Evolutionary conservation across 2,888 invertebrate species (phyloP).

Genomic region (Cheilosia variabilis): DNA sequence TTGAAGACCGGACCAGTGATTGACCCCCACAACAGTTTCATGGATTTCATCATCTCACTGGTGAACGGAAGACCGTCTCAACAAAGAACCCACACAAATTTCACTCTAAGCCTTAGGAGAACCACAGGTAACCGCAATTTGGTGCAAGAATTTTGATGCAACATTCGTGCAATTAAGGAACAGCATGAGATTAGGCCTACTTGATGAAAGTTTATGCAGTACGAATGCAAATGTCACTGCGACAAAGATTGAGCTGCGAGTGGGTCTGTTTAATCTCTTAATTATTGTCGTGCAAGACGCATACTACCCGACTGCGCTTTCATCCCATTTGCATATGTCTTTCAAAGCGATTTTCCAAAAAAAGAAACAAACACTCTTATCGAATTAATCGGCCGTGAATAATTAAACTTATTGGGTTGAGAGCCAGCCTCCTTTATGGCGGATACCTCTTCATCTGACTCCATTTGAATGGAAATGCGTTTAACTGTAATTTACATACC

Average conservation of each 20-base stretch:
- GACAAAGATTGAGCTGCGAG: conserved; percentile 13
- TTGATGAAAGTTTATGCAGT: neutral
- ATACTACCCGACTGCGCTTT: neutral
- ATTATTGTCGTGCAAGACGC: neutral
- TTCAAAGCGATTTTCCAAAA: conserved; percentile 2
- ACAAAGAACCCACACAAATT: neutral
- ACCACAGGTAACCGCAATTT: neutral
- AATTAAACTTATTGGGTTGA: conserved; percentile 35
- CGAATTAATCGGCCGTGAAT: conserved; percentile 60
- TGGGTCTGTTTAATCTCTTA: neutral
- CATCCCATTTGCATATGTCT: conserved; percentile 40
- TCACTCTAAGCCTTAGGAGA: neutral
- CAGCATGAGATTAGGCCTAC: conserved; percentile 2
- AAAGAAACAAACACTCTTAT: conserved; percentile 37
- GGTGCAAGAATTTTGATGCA: neutral
- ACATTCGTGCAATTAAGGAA: conserved; percentile 2
- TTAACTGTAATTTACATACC: conserved; percentile 50
- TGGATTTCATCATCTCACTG: neutral
- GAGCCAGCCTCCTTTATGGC: neutral
- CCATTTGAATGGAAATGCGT: conserved; percentile 22
- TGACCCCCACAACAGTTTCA: no score
- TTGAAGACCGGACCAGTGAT: no score
- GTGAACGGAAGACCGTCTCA: neutral
- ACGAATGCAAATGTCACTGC: neutral
- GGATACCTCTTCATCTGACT: conserved; percentile 46